Percentiles rank a stretch among this genome's conserved stretches.
Conservation (phyloP, 2,797 vertebrate genomes). For the Phyllotis vaccarum region DNA sequence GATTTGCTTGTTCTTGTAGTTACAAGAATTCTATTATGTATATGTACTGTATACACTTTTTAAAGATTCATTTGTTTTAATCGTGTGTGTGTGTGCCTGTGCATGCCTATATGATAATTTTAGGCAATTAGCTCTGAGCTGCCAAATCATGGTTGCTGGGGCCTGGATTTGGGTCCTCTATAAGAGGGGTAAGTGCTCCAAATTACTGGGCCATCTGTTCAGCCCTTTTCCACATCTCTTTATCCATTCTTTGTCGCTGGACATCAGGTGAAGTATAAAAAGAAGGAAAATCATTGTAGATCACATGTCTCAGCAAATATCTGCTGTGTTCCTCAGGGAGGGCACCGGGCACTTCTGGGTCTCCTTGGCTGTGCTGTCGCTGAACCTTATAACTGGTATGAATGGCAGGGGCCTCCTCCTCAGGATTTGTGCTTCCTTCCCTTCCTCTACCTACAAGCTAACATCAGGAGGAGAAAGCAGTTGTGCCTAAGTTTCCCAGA, state of each 20-base stretch:
- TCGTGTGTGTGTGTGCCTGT: neutral
- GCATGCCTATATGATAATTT: neutral
- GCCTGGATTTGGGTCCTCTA: neutral
- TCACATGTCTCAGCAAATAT: neutral
- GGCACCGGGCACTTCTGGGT: neutral
- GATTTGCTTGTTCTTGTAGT: neutral
- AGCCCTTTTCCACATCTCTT: neutral
- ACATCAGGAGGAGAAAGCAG: neutral
- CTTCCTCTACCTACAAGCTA: too few species aligned
- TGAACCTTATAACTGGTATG: neutral
- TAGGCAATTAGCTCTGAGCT: neutral
- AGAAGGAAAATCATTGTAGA: neutral
- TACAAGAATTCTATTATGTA: neutral
- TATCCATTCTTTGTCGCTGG: neutral
- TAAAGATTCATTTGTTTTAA: neutral
- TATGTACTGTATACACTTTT: neutral
- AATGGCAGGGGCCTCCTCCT: neutral
- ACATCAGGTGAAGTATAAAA: neutral
- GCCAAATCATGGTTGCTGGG: neutral
- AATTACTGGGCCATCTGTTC: neutral
- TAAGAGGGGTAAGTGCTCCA: neutral
- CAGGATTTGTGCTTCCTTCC: neutral
- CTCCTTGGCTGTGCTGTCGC: neutral
- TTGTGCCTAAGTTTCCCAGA: neutral
- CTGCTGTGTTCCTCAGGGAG: rapidly evolving